Conservation (phyloP, 2,888 invertebrate genomes). For the Agonopterix heracliana region DNA sequence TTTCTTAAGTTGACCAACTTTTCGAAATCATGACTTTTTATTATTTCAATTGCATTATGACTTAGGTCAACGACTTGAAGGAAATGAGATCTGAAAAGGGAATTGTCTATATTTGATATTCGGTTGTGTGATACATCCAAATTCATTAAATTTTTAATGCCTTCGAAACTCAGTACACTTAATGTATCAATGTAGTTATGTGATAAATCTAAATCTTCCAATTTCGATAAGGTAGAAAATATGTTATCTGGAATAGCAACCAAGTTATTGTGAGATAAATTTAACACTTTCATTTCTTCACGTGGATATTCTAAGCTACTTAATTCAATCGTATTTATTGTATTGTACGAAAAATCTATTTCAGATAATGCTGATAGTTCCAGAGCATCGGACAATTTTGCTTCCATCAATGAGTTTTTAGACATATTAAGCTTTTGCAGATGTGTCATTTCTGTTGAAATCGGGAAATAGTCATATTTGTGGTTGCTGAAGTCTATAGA, state of each 20-base stretch:
- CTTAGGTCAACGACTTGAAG: slow-evolving; percentile 36
- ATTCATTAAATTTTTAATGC: slow-evolving; percentile 31
- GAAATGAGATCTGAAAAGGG: slow-evolving; percentile 38
- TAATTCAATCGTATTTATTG: slow-evolving; percentile 27
- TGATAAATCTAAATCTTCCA: slow-evolving; percentile 42
- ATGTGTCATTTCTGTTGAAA: slow-evolving; percentile 25
- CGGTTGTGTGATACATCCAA: slow-evolving; percentile 42
- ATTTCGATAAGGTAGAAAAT: slow-evolving; percentile 32
- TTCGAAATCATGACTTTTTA: slow-evolving; percentile 34
- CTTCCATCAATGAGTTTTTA: slow-evolving; percentile 28
- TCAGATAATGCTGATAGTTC: slow-evolving; percentile 24
- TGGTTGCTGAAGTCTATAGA: slow-evolving; percentile 34
- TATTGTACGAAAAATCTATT: slow-evolving; percentile 46
- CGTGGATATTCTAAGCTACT: slow-evolving; percentile 16
- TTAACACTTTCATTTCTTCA: slow-evolving; percentile 27
- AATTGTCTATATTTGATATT: slow-evolving; percentile 35
- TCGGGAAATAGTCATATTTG: slow-evolving; percentile 21
- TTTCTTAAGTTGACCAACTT: slow-evolving; percentile 27
- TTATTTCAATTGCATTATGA: slow-evolving; percentile 30
- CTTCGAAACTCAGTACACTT: slow-evolving; percentile 39
- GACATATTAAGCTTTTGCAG: slow-evolving; percentile 35
- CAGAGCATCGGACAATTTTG: slow-evolving; percentile 27
- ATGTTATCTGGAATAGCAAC: slow-evolving; percentile 28
- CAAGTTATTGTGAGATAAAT: slow-evolving; percentile 44
- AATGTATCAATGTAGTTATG: slow-evolving; percentile 37